Base-by-base conservation (phyloP, 92 coral and sea anemone species). In the Epizoanthus stellaris region DNA sequence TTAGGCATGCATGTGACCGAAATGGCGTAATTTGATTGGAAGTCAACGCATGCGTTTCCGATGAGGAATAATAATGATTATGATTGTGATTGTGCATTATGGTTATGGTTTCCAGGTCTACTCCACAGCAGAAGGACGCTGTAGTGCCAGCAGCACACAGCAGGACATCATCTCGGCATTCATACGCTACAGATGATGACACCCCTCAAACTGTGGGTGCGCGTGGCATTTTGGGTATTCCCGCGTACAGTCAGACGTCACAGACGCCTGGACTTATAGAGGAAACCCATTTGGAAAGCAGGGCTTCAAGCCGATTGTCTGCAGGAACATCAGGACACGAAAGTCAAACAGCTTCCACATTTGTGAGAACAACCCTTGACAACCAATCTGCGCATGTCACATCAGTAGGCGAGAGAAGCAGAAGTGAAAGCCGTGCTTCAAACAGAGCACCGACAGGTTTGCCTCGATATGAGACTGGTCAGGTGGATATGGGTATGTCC, bases 231-330 rank as follows among this genome's bases (percentile, higher is more conserved):
- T 5, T 45, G 20, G 45, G 73, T 64, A 19, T 43, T 21, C 15
- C 72, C 15, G 21, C 71, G 10, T 39, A 45, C 60, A 63, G 62
- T 13, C 38, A 61, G 15, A 42, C 42, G 17, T 42, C 61, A 21
- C 83, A 79, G 47, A 62, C 20, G 43, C 83, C 83, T 20, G 58
- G 40, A 21, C 30, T 79, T 25, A 79, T 79, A 42, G 83, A 79
- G 34, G 83, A 79, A 63, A 79, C 83, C 19, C 71, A 64, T 5
- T 9, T 79, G 36, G 83, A 79, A 23, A 79, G 73, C 40, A 79
- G 72, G 39, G 58, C 19, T 42, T 79, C 83, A 56, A 79, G 83
- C 34, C 61, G 83, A 8, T 7, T 40, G 69, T 76, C 82, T 58
- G 4, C 62, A 53, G 70, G 54, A 76, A 76, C 68, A 76, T 36